Evolutionary conservation across 1,140 invertebrate species (phyloP).

Genomic region (Aleiodes sp.): DNA sequence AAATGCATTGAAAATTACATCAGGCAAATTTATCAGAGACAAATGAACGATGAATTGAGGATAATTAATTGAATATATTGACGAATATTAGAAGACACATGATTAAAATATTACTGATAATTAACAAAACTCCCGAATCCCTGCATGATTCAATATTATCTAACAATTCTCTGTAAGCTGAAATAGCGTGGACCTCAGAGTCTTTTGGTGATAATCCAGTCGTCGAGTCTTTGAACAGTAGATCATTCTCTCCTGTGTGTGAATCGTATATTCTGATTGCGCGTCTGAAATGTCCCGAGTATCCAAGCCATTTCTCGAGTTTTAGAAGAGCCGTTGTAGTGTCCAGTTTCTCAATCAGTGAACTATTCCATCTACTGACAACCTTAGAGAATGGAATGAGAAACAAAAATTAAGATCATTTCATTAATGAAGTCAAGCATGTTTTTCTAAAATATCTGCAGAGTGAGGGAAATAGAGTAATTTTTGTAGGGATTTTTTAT

Average conservation of each 20-base stretch:
- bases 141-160: constrained; percentile 52
- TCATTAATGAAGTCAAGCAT: too few relatives aligned
- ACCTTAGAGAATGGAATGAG: constrained; percentile 48
- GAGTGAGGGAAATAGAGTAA: too few relatives aligned
- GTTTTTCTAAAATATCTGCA: too few relatives aligned
- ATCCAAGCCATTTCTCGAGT: constrained; percentile 66
- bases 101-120: not conserved
- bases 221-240: constrained; percentile 70
- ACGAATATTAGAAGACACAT: too few relatives aligned
- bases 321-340: constrained; percentile 63
- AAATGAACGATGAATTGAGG: too few relatives aligned
- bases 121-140: not conserved
- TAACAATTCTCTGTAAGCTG: constrained; percentile 58
- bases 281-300: constrained; percentile 35
- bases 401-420: constrained; percentile 33
- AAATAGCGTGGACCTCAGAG: constrained; percentile 39
- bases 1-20: too few relatives aligned
- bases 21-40: too few relatives aligned
- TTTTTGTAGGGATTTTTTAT: too few relatives aligned
- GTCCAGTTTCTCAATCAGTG: constrained; percentile 55
- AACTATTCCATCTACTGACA: constrained; percentile 48
- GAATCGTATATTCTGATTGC: constrained; percentile 61
- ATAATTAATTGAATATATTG: too few relatives aligned
- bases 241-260: constrained; percentile 64
- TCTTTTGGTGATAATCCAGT: constrained; percentile 62